Evolutionary conservation across 2,113 vertebrate species (phyloP).

Genomic region (Sterna hirundo): DNA sequence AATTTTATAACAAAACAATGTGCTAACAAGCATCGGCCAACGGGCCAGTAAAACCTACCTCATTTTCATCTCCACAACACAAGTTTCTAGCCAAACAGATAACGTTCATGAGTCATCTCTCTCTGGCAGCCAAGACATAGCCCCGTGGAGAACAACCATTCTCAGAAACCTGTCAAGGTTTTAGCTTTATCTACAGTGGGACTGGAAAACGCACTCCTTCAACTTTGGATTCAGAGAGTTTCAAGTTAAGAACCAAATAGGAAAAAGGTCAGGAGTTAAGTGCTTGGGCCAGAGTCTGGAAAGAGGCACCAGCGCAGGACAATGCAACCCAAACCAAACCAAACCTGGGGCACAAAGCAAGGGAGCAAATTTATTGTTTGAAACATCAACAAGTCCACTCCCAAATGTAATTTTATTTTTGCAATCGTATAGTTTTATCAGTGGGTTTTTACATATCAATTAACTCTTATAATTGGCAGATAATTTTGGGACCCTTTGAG

Average conservation of each 20-base stretch:
- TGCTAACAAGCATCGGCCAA: not conserved
- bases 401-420: not conserved
- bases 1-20: not conserved
- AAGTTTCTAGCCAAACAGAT: not conserved
- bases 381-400: fast-evolving
- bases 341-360: not conserved
- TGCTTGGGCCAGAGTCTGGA: not conserved
- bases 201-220: not conserved
- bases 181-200: not conserved
- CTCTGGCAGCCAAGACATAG: not conserved
- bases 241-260: fast-evolving
- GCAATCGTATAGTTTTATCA: not conserved
- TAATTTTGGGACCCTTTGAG: fast-evolving
- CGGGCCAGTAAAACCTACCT: not conserved
- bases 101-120: fast-evolving
- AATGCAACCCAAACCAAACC: not conserved
- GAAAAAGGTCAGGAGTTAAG: not conserved
- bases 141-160: fast-evolving
- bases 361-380: fast-evolving
- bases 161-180: not conserved
- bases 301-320: not conserved
- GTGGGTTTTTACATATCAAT: not conserved
- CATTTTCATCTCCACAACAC: not conserved
- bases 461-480: not conserved
- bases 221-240: not conserved